Percentiles rank a stretch among this genome's conserved stretches.
Evolutionary conservation across 2,113 vertebrate genomes (phyloP).

Genomic region (Thinocorus orbignyianus): DNA sequence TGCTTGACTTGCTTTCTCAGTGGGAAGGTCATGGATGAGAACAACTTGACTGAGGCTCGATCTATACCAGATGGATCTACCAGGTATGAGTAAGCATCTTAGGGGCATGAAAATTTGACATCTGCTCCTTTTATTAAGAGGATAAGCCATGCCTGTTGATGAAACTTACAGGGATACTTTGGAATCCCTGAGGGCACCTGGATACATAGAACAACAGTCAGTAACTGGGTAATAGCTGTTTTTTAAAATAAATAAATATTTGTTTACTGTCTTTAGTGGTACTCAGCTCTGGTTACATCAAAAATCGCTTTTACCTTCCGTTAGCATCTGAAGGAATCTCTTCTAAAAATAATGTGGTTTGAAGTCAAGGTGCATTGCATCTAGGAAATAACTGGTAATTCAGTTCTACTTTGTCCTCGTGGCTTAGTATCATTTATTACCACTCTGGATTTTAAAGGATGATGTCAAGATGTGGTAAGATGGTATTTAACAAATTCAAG

Average conservation of each 20-base stretch:
- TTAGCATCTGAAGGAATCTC: neutral
- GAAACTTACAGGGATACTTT: neutral
- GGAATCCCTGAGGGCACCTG: neutral
- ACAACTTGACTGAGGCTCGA: conserved; percentile 46
- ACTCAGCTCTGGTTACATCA: neutral
- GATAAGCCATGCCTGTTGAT: neutral
- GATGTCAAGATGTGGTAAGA: neutral
- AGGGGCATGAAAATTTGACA: conserved; percentile 37
- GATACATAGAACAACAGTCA: neutral
- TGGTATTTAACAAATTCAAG: neutral
- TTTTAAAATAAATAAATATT: neutral
- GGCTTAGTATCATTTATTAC: neutral
- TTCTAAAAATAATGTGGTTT: neutral
- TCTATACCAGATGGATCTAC: conserved; percentile 43
- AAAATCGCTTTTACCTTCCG: neutral
- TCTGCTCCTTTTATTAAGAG: conserved; percentile 13
- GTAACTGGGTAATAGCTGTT: neutral
- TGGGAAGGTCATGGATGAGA: conserved; percentile 45
- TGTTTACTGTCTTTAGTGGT: neutral
- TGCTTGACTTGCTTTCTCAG: conserved; percentile 38
- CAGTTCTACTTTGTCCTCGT: neutral
- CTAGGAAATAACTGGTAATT: neutral
- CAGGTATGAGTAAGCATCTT: neutral
- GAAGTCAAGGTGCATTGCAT: neutral
- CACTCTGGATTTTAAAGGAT: neutral